A percentile compares a stretch with the other conserved stretches of the same genome.
Conservation (phyloP, 2,113 vertebrate genomes). For the Nanorana parkeri region DNA sequence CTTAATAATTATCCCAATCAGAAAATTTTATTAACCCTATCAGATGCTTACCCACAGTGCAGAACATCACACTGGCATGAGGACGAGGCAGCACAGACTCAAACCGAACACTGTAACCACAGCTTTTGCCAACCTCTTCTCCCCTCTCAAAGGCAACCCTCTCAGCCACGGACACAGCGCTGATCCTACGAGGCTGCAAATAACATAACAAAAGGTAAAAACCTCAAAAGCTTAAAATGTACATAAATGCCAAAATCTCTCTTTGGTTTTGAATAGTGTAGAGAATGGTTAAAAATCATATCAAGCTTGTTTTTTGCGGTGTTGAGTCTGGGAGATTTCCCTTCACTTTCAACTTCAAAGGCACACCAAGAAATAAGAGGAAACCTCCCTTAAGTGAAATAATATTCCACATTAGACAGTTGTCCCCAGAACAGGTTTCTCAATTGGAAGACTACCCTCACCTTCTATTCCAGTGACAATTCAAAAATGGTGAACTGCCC, state of each 20-base stretch:
- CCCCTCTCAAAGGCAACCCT: conserved; percentile 88
- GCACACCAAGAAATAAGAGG: not conserved
- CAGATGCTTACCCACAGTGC: conserved; percentile 87
- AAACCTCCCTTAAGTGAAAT: not conserved
- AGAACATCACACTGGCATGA: conserved; percentile 93
- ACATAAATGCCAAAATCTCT: too few relatives aligned
- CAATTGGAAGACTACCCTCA: too few relatives aligned
- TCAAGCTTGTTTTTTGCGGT: too few relatives aligned
- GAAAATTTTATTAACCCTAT: not conserved
- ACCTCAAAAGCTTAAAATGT: too few relatives aligned
- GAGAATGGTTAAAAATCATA: too few relatives aligned
- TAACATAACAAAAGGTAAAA: not conserved
- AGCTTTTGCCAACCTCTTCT: conserved; percentile 90
- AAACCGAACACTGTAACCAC: conserved; percentile 95
- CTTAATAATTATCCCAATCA: not conserved
- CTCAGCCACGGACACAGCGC: conserved; percentile 93
- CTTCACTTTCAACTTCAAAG: not conserved
- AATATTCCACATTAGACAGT: too few relatives aligned
- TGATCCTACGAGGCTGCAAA: conserved; percentile 90
- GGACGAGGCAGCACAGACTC: conserved; percentile 93
- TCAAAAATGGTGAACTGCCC: too few relatives aligned
- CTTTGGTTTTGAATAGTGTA: too few relatives aligned
- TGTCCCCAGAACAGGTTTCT: too few relatives aligned
- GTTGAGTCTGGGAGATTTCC: not conserved
- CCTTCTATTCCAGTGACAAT: too few relatives aligned